Base-by-base conservation (phyloP, 2,113 vertebrate genomes). In the Acrocephalus arundinaceus region DNA sequence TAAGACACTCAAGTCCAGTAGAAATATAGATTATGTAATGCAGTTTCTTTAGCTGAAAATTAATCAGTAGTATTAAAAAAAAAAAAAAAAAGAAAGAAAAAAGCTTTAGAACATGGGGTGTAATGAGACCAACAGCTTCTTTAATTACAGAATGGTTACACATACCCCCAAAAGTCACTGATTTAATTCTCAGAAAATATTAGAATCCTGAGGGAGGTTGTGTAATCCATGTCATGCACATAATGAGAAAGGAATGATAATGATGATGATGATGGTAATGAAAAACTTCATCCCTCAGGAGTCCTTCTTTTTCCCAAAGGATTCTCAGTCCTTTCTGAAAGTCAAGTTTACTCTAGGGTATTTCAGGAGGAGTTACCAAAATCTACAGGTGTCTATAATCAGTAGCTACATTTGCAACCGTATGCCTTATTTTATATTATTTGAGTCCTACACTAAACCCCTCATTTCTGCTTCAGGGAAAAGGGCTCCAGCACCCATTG, bases 1-100 rank as follows among this genome's bases (percentile, higher is more conserved):
- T 85, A 92, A 89, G 73, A 94, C 75, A 80, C 66, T 81, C 76
- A 59, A 91, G 66, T 72, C 68, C 73, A 92, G 70, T 54, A 89
- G 52, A 95, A 91, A 92, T 89, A 79, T 28, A 79, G 33, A 84
- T 89, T 33, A 77, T 63, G 92, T 41, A 66, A 68, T 68, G 85
- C 51, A 80, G 59, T 45, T 84, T 84, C 63, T 72, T 85, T 45
- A 88, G 62, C 57, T 83, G 63, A 68, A 87, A 87, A 89, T 52
- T 68, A 80, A 62, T 77, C 22, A 49, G 43, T 37, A 78, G 25
- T 28, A 74, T 14, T 41, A n/a, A 49, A 57, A 43, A 13, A 72
- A 67, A n/a, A 57, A 45, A 18, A 21, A 46, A 20, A 46, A 46
- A 55, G 66, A 61, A 49, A 41, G 51, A n/a, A n/a, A 25, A 39